phyloP scores from a whole-genome alignment of 2,888 invertebrate species.

The Apodemia zela region DNA sequence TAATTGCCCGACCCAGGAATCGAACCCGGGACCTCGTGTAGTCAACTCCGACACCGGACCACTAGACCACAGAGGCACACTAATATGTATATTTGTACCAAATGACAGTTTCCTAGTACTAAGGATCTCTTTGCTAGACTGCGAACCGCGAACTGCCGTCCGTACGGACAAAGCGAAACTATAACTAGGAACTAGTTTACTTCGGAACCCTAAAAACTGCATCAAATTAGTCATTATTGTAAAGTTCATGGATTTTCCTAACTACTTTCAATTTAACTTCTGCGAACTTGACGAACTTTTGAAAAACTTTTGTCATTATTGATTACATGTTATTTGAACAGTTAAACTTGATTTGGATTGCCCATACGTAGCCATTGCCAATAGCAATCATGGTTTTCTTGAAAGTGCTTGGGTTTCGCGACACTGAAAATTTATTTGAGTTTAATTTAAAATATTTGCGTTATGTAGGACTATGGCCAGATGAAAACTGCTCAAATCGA shows the following conservation, averaged over 20 bases:
- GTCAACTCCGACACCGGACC: no score
- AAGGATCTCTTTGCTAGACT: no score
- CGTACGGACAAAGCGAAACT: no score
- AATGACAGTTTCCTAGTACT: no score
- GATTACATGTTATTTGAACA: neutral
- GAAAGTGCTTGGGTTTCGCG: constrained; percentile 25
- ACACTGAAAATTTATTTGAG: constrained; percentile 45
- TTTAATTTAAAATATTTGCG: constrained; percentile 57
- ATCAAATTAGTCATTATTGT: neutral
- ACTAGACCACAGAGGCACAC: no score
- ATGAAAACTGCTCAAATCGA: constrained; percentile 37
- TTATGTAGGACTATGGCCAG: constrained; percentile 58
- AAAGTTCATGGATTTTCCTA: neutral
- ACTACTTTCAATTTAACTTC: neutral
- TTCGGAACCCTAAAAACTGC: no score
- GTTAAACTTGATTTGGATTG: neutral
- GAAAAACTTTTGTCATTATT: neutral
- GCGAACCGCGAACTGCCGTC: no score
- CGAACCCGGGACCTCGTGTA: no score
- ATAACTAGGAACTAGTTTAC: no score
- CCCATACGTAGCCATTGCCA: neutral
- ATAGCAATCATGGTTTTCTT: constrained; percentile 28
- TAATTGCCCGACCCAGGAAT: no score
- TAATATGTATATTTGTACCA: no score
- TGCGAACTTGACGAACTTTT: neutral